phyloP scores from a whole-genome alignment of 2,113 vertebrate genomes.

The Gobius niger region DNA sequence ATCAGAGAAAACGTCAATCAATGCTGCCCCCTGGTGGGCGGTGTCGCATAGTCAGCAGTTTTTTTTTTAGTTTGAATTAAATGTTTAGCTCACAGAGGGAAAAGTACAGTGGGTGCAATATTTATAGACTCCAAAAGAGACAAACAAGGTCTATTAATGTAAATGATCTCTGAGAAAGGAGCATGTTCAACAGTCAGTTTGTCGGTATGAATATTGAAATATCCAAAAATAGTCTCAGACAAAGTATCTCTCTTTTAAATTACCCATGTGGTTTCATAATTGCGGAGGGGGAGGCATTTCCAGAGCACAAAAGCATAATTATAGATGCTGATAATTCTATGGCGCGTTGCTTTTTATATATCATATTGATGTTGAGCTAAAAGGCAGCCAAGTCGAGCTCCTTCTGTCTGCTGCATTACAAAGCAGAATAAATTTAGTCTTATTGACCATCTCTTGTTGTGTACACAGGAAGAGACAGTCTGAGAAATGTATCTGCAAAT shows the following conservation, averaged over 20 bases:
- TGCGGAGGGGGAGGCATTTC: conserved; percentile 18
- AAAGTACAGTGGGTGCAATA: conserved; percentile 9
- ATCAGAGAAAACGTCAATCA: conserved; percentile 35
- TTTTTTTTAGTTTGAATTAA: conserved; percentile 28
- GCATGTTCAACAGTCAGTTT: conserved; percentile 11
- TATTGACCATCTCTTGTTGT: conserved; percentile 64
- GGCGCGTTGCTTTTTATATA: conserved; percentile 59
- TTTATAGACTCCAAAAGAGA: conserved; percentile 13
- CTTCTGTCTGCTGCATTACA: conserved; percentile 55
- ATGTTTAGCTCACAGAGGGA: conserved; percentile 19
- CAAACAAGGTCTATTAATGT: neutral
- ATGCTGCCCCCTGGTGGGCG: conserved; percentile 62
- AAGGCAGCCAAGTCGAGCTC: conserved; percentile 57
- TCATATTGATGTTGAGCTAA: conserved; percentile 62
- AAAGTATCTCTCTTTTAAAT: conserved; percentile 27
- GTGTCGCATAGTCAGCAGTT: conserved; percentile 14
- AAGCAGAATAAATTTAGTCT: conserved; percentile 61
- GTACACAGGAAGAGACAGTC: conserved; percentile 33
- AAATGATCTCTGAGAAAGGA: conserved; percentile 5
- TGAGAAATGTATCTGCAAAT: conserved; percentile 40
- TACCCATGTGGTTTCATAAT: conserved; percentile 29
- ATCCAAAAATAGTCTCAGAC: conserved; percentile 37
- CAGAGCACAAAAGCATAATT: conserved; percentile 51
- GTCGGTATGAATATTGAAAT: conserved; percentile 36
- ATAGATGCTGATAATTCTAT: conserved; percentile 58